Evolutionary conservation across 1,140 invertebrate species (phyloP), one percentile per base, ranked within the genome.

Genomic region (Hycleus phaleratus): DNA sequence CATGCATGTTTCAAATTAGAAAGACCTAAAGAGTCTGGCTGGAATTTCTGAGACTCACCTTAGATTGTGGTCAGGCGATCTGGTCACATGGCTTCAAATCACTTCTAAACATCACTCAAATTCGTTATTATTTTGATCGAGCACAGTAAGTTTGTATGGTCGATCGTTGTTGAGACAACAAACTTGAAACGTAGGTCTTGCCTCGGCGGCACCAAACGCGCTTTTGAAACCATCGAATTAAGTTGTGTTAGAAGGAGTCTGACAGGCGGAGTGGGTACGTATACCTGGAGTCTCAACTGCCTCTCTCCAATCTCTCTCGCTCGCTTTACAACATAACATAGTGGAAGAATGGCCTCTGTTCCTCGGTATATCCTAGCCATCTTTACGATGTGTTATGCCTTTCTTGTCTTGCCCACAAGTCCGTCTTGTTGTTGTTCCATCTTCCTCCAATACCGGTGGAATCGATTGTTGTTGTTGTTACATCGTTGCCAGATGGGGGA

Each of bases 171-270:
- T 32, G 32, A 32, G 32, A 32, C 40, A 42, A 11, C 9, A 18
- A 32, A 44, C 46, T 12, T 25, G 39, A 47, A 43, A 56, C 38
- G 26, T 4, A 58, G 51, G 60, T 62, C 51, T 46, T 38, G 9
- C 50, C 51, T 44, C 32, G 40, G 50, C 60, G 52, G 46, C 12
- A 53, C 40, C 48, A 43, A 48, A 58, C 60, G 60, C 60, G 51
- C 45, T 44, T 48, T 54, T 59, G 46, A 58, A 46, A 40, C 43
- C 52, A 38, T 48, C 44, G 51, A 56, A 62, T 62, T 62, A 58
- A 62, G 60, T 62, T 62, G 60, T 62, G 60, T 58, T 50, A 18
- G 42, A 51, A 44, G 49, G 56, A 62, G 60, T 49, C 60, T 62
- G 60, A 62, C 60, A 62, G 60, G 50, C 58, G 26, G 51, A 59